Conservation (phyloP, 1,140 invertebrate species). For the Anoplophora glabripennis region DNA sequence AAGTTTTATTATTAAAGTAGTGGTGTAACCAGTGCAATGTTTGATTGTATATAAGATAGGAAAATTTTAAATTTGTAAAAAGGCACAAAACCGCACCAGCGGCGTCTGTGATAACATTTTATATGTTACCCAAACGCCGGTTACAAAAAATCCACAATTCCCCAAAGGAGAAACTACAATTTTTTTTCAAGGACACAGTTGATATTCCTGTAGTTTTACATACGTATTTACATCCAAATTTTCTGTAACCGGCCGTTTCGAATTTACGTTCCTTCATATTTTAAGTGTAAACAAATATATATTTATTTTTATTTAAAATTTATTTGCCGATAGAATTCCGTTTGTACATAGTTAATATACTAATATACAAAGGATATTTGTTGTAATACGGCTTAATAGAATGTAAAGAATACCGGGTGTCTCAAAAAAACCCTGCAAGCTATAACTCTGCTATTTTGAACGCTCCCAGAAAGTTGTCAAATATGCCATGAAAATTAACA, state of each 20-base stretch:
- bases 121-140: conserved; percentile 15
- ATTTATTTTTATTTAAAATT: conserved; percentile 23
- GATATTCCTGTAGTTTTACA: too few species aligned
- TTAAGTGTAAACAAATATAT: not conserved
- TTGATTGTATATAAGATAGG: conserved; percentile 24
- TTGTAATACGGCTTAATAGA: conserved; percentile 19
- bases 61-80: conserved; percentile 38
- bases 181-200: too few species aligned
- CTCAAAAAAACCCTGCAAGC: too few species aligned
- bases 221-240: not conserved
- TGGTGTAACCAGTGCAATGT: conserved; percentile 28
- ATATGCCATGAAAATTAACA: too few species aligned
- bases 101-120: conserved; percentile 44
- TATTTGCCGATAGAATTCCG: conserved; percentile 3
- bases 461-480: too few species aligned
- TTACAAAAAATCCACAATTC: too few species aligned
- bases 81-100: conserved; percentile 37
- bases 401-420: too few species aligned
- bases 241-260: not conserved
- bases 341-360: conserved; percentile 1
- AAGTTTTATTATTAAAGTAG: conserved; percentile 4
- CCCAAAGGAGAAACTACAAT: too few species aligned
- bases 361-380: conserved; percentile 23
- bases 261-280: conserved; percentile 4
- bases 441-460: too few species aligned